Base-by-base conservation (phyloP, 2,888 invertebrate genomes). In the Acanthopleura granulata region DNA sequence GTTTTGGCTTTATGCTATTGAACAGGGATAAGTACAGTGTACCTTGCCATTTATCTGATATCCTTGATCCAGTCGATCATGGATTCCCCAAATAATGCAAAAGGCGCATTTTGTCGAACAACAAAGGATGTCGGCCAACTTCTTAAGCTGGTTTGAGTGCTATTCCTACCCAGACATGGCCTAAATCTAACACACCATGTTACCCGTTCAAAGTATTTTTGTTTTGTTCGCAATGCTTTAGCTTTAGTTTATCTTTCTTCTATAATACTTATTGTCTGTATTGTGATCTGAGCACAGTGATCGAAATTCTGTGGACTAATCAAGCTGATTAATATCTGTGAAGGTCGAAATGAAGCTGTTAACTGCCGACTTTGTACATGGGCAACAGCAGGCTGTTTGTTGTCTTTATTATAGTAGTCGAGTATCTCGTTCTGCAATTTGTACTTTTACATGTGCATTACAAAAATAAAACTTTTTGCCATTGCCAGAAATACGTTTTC, bases 341-440 rank as follows among this genome's bases (percentile, higher is more conserved):
- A 66, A 22, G 15, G 66, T 16, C 15, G 66, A 66, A 27, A 16
- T 27, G 66, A 66, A 27, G 22, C 15, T 66, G 66, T 66, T 27
- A 57, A 57, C 57, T 57, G 57, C 18, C 18, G 57, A 57, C 57
- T 57, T 57, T 57, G 57, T 57, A 18, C 29, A 27, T 27, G 16
- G 66, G 29, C 66, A 66, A 66, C 66, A 66, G 66, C 66, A 66
- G 66, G 66, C 66, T 66, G 66, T 66, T 25, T 66, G 66, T 66
- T 66, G 66, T 66, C 66, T 25, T 66, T 27, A 57, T 40, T 40
- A 57, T 57, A 57, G 29, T 66, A 66, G 66, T 66, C 29, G 22
- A 66, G 66, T 66, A 66, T 16, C 66, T 66, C 66, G 66, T 66
- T 66, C 66, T 66, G 66, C 66, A 66, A 66, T 66, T 66, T 66